Conservation (phyloP, 2,888 invertebrate species). For the Thecocarcelia acutangulata region DNA sequence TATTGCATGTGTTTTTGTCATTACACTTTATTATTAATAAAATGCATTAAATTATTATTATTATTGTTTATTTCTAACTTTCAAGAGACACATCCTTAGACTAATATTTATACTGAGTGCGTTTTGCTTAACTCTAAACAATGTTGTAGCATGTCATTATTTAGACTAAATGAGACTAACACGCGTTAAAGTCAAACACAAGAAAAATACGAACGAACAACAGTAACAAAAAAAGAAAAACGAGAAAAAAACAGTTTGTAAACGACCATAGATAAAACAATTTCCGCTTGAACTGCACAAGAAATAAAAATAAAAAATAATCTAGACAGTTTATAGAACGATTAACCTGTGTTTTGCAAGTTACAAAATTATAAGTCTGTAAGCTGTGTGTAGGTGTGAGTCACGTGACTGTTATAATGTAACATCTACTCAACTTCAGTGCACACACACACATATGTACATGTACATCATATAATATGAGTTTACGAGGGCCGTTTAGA, state of each 20-base stretch:
- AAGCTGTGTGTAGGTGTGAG: constrained; percentile 69
- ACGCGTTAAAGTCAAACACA: constrained; percentile 62
- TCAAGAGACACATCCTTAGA: constrained; percentile 57
- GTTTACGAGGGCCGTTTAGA: no score
- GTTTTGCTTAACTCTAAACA: constrained; percentile 36
- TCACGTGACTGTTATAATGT: constrained; percentile 68
- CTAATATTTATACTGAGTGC: constrained; percentile 40
- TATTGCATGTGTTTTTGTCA: constrained; percentile 50
- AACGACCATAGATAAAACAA: constrained; percentile 45
- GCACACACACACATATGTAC: constrained; percentile 4
- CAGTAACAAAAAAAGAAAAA: not conserved
- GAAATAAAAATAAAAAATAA: constrained; percentile 13
- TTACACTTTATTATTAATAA: constrained; percentile 47
- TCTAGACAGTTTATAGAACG: constrained; percentile 36
- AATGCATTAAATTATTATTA: constrained; percentile 53
- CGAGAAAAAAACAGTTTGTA: not conserved
- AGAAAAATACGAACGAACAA: constrained; percentile 1
- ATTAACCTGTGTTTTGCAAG: constrained; percentile 52
- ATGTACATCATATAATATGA: constrained; percentile 20
- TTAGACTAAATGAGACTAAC: constrained; percentile 60
- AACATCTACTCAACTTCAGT: constrained; percentile 23
- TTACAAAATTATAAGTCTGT: constrained; percentile 36
- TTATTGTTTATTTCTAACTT: not conserved
- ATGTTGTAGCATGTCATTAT: constrained; percentile 47
- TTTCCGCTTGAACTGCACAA: constrained; percentile 49